phyloP scores from a whole-genome alignment of 2,888 invertebrate species.

The Euclidia mi region DNA sequence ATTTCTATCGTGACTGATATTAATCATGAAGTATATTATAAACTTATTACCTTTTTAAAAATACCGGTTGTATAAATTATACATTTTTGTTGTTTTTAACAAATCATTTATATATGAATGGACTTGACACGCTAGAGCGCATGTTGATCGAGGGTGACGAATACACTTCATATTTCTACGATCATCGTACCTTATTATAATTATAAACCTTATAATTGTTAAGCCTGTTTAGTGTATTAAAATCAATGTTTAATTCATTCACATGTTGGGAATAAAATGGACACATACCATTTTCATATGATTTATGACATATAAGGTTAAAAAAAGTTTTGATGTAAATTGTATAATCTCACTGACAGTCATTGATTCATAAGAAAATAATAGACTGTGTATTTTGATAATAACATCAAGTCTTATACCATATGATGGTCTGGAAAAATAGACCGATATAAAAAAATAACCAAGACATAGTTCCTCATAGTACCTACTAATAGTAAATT shows the following conservation, averaged over 20 bases:
- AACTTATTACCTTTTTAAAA: slow-evolving; percentile 9
- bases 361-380: slow-evolving; percentile 66
- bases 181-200: slow-evolving; percentile 59
- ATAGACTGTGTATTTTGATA: slow-evolving; percentile 87
- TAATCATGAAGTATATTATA: slow-evolving; percentile 16
- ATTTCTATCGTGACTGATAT: slow-evolving; percentile 19
- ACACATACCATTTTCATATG: slow-evolving; percentile 53
- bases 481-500: slow-evolving; percentile 89
- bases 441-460: slow-evolving; percentile 78
- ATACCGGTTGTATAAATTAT: slow-evolving; percentile 10
- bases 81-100: slow-evolving; percentile 15
- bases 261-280: slow-evolving; percentile 60
- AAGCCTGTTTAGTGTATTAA: slow-evolving; percentile 65
- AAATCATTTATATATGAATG: slow-evolving; percentile 15
- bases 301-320: slow-evolving; percentile 45
- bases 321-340: slow-evolving; percentile 54
- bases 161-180: slow-evolving; percentile 58
- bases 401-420: slow-evolving; percentile 81
- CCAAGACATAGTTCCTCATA: slow-evolving; percentile 89
- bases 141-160: slow-evolving; percentile 39
- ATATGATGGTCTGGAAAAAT: slow-evolving; percentile 67
- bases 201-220: slow-evolving; percentile 60
- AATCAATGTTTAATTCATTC: slow-evolving; percentile 64
- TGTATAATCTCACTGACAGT: slow-evolving; percentile 77
- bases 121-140: slow-evolving; percentile 38